Conservation (phyloP, 2,113 vertebrate species). For the Chitala chitala region DNA sequence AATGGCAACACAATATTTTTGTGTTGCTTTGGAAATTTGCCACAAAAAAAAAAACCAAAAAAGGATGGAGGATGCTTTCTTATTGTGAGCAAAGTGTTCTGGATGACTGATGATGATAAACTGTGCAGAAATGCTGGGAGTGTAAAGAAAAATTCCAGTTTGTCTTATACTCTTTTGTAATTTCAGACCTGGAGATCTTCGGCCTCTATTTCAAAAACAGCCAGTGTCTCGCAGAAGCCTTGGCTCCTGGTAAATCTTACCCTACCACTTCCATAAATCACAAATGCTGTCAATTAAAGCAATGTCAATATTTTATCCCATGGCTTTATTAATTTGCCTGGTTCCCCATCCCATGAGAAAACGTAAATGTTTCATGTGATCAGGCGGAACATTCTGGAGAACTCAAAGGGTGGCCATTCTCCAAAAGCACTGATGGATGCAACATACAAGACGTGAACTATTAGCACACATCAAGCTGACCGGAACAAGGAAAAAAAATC, state of each 20-base stretch:
- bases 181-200: conserved; percentile 2
- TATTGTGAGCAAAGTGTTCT: neutral
- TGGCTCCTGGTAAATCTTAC: neutral
- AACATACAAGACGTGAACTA: no score
- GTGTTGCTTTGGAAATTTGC: neutral
- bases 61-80: neutral
- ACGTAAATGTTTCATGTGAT: no score
- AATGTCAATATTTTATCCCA: no score
- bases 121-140: neutral
- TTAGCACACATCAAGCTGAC: no score
- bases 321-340: no score
- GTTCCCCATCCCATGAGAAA: neutral
- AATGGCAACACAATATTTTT: neutral
- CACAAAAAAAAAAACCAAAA: no score
- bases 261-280: neutral
- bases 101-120: neutral
- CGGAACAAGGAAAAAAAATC: no score
- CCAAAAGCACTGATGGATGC: no score
- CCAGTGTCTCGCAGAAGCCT: neutral
- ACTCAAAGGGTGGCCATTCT: no score
- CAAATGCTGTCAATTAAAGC: neutral
- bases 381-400: no score
- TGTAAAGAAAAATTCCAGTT: neutral
- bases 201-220: neutral
- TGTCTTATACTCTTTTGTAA: neutral